These are phyloP conservation scores for Gila robusta DNA, from an alignment of 2,797 vertebrate genomes.

Conservation along the genomic window DNA sequence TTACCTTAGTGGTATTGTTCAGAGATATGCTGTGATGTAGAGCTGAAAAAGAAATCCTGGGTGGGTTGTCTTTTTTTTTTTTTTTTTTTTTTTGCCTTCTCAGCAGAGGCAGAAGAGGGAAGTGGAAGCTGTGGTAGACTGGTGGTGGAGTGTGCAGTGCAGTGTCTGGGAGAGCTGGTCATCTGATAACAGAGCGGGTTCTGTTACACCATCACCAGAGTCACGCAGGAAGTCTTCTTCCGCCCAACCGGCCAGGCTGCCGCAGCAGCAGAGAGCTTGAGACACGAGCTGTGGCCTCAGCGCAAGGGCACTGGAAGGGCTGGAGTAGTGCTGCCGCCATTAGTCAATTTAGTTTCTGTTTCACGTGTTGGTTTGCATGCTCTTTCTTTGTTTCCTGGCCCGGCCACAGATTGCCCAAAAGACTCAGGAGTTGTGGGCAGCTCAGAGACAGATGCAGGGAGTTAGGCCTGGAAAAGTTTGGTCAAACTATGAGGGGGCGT, in stretches of 20 bases:
- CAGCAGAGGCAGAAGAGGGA: slow-evolving; percentile 77
- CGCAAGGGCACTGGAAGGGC: slow-evolving; percentile 54
- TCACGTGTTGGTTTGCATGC: slow-evolving; percentile 47
- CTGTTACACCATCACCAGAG: slow-evolving; percentile 83
- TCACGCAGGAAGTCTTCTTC: slow-evolving; percentile 81
- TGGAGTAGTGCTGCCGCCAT: slow-evolving; percentile 1
- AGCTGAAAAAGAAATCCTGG: slow-evolving; percentile 52
- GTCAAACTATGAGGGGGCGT: slow-evolving; percentile 62
- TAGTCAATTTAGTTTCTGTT: slow-evolving; percentile 46
- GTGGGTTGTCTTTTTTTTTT: slow-evolving; percentile 67
- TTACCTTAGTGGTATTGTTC: slow-evolving; percentile 56
- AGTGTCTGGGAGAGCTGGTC: slow-evolving; percentile 80
- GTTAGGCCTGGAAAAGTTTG: slow-evolving; percentile 64
- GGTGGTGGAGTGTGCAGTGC: slow-evolving; percentile 67
- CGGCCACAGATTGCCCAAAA: slow-evolving; percentile 49
- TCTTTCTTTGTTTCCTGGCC: slow-evolving; percentile 58
- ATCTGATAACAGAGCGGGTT: slow-evolving; percentile 88
- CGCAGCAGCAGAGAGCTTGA: slow-evolving; percentile 43
- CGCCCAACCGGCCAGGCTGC: slow-evolving; percentile 60
- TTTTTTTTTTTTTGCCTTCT: slow-evolving; percentile 64
- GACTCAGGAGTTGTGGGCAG: slow-evolving; percentile 49
- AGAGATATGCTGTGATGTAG: slow-evolving; percentile 55
- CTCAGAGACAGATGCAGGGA: slow-evolving; percentile 55
- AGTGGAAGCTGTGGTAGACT: slow-evolving; percentile 77
- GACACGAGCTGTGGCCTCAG: slow-evolving; percentile 25